phyloP scores from a whole-genome alignment of 2,797 vertebrate species.

The Enteromius afrohamiltoni region DNA sequence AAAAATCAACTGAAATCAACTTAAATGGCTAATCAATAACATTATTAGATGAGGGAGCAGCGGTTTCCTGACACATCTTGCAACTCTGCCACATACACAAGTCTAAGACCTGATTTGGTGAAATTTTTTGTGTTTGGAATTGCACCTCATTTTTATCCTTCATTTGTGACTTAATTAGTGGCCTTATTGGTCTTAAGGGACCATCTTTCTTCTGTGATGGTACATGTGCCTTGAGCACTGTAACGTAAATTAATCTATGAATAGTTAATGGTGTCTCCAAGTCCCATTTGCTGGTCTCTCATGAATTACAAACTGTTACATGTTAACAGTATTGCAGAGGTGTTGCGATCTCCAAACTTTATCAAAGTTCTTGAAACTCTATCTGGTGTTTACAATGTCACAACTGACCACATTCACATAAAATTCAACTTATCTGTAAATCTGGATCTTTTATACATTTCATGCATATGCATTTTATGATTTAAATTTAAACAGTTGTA shows the following conservation, averaged over 20 bases:
- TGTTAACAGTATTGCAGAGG: constrained; percentile 38
- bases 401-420: background rate
- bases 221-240: constrained; percentile 51
- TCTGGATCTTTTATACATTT: too few species aligned
- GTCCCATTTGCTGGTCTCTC: constrained; percentile 50
- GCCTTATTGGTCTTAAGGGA: constrained; percentile 52
- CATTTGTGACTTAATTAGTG: constrained; percentile 56
- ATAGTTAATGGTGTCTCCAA: constrained; percentile 58
- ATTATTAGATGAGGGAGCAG: background rate
- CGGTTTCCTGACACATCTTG: background rate
- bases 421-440: background rate
- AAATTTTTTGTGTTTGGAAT: constrained; percentile 35
- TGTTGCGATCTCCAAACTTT: constrained; percentile 34
- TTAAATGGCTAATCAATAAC: background rate
- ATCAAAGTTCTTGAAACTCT: constrained; percentile 28
- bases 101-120: constrained; percentile 2
- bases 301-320: constrained; percentile 51
- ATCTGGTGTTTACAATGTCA: background rate
- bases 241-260: constrained; percentile 58
- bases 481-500: background rate
- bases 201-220: constrained; percentile 43
- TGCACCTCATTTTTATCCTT: constrained; percentile 18
- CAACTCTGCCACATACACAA: background rate
- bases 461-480: background rate
- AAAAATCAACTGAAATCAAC: background rate